phyloP scores from a whole-genome alignment of 2,797 vertebrate species.

The Acrocephalus scirpaceus region DNA sequence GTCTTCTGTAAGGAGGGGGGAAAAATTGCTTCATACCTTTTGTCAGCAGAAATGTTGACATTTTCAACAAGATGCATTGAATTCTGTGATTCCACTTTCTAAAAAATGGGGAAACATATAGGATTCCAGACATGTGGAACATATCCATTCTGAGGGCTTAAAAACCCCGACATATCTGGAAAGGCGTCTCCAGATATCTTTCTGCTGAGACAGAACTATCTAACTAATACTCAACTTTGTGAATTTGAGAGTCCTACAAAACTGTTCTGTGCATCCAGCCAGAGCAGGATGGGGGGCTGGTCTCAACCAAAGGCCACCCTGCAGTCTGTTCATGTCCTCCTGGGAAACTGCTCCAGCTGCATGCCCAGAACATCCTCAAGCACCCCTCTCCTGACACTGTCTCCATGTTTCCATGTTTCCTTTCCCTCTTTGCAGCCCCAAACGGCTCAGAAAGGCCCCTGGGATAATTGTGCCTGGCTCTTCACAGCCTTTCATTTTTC shows the following conservation, averaged over 20 bases:
- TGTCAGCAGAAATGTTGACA: not conserved
- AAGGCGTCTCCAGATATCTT: not conserved
- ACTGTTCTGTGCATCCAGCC: not conserved
- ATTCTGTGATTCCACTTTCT: not conserved
- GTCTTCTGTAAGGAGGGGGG: not conserved
- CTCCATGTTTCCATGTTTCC: not conserved
- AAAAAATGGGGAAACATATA: not conserved
- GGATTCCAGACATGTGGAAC: not conserved
- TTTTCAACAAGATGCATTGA: not conserved
- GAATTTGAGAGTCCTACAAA: not conserved
- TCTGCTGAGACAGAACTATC: not conserved
- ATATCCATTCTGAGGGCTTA: not conserved
- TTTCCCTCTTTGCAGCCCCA: not conserved
- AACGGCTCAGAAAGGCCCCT: not conserved
- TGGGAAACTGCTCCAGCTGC: not conserved
- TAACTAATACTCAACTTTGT: accelerated
- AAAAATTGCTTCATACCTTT: not conserved
- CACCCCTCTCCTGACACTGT: not conserved
- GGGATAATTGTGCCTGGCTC: not conserved
- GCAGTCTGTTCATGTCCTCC: not conserved
- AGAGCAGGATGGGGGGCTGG: not conserved
- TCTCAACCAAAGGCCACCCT: not conserved
- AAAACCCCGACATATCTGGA: not conserved
- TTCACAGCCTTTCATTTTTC: constrained; percentile 21
- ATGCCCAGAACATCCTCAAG: not conserved